A percentile compares a stretch with the other conserved stretches of the same genome.
phyloP scores from a whole-genome alignment of 2,888 invertebrate species.

The Cantharis rufa region DNA sequence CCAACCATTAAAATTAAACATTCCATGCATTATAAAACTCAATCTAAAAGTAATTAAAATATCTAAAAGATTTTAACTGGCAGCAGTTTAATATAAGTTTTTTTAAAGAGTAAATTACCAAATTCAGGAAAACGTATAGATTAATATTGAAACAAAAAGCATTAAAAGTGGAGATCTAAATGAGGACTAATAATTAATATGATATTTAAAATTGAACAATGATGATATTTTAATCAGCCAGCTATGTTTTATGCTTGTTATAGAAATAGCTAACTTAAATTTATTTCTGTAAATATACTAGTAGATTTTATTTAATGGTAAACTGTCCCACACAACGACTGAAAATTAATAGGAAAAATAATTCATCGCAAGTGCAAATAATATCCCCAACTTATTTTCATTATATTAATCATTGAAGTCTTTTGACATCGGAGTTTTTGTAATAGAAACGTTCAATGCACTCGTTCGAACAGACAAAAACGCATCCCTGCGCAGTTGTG shows the following conservation, averaged over 20 bases:
- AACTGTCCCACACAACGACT: background rate
- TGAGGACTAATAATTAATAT: background rate
- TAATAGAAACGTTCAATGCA: conserved; percentile 13
- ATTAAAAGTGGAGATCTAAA: background rate
- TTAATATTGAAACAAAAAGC: background rate
- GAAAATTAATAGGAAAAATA: background rate
- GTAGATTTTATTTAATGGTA: background rate
- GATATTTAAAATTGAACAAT: no score
- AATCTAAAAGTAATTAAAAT: background rate
- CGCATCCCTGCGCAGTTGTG: conserved; percentile 15
- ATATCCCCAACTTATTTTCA: background rate
- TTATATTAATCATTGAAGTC: conserved; percentile 12
- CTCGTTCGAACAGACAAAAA: conserved; percentile 9
- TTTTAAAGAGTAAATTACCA: background rate
- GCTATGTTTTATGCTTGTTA: background rate
- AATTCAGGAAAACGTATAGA: background rate
- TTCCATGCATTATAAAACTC: background rate
- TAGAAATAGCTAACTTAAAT: background rate
- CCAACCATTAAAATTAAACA: background rate
- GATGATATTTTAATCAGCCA: background rate
- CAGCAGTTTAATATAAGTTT: background rate
- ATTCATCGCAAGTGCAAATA: background rate
- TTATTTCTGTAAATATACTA: background rate
- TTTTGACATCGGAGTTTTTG: conserved; percentile 15
- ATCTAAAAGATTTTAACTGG: background rate